Percentiles rank a stretch among this genome's conserved stretches.
These are phyloP conservation scores for Plutomurus gul DNA, from an alignment of 1,140 invertebrate genomes.

Conservation along the genomic window DNA sequence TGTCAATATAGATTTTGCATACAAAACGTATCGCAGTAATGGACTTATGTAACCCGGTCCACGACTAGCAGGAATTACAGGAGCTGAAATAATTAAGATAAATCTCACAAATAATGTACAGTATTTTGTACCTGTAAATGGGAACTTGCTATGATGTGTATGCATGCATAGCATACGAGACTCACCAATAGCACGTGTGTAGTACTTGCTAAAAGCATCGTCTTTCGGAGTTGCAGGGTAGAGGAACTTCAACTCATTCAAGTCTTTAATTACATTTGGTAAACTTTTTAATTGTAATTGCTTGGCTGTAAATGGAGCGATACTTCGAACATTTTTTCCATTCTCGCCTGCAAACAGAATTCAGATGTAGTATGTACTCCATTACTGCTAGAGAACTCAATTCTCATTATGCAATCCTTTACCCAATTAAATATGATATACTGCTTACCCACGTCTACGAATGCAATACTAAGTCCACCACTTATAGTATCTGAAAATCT, in stretches of 20 bases:
- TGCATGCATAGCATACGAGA: background rate
- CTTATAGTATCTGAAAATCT: background rate
- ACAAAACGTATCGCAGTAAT: too few species aligned
- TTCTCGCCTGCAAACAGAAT: background rate
- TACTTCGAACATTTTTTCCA: background rate
- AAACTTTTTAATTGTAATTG: background rate
- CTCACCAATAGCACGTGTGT: background rate
- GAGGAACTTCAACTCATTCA: background rate
- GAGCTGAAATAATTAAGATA: too few species aligned
- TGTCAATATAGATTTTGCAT: too few species aligned
- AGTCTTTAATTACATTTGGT: background rate
- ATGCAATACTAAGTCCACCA: constrained; percentile 7
- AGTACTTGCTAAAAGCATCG: background rate
- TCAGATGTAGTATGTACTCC: background rate
- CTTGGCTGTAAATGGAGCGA: background rate
- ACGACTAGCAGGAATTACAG: too few species aligned
- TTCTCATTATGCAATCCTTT: background rate
- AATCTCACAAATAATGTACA: too few species aligned
- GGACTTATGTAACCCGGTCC: too few species aligned
- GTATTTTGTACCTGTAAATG: too few species aligned
- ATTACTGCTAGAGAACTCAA: background rate
- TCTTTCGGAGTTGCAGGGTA: background rate
- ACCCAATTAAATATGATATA: too few species aligned
- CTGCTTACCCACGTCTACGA: background rate
- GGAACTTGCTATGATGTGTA: too few species aligned